Evolutionary conservation across 2,888 invertebrate genomes (phyloP), one percentile per base, ranked within the genome.

Genomic region (Xanthia togata): DNA sequence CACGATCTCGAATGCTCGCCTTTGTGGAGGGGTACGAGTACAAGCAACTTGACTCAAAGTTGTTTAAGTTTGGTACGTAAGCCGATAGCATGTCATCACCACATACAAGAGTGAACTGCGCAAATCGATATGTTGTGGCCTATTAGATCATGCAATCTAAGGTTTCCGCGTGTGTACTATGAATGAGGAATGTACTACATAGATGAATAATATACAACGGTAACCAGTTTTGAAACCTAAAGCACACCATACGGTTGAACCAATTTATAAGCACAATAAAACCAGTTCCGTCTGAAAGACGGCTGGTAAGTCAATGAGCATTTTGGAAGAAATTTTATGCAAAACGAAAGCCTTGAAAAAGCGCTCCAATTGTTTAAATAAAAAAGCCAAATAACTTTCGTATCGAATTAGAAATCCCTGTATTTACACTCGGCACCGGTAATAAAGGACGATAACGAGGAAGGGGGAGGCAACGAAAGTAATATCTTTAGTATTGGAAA

Each of bases 1-100:
- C 57, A 50, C 57, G 81, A 78, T 79, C 76, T 87, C 81, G 55
- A 83, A 86, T 72, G 77, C 76, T 44, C 73, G 75, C 70, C 76
- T 73, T 83, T 85, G 82, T 83, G 74, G 70, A 59, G 65, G 44
- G 63, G 50, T 76, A 79, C 50, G 44, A 60, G 50, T 76, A 79
- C 50, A 76, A 44, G 38, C 64, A 55, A 81, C 69, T 70, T 73
- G 78, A 79, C 69, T 62, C 81, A 73, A 73, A 78, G 70, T 75
- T 79, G 64, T 57, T 73, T 57, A 26, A 82, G 71, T 74, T 74
- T 74, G 38, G 79, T 70, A 73, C 75, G 70, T 65, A 68, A 74
- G 17, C 68, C 72, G 68, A 74, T 70, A 57, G 78, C 63, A 73
- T 77, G 81, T 74, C 82, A 85, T 82, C 73, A 59, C 50, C 57